Base-by-base conservation (phyloP, 2,113 vertebrate species). In the Irena cyanogastra region DNA sequence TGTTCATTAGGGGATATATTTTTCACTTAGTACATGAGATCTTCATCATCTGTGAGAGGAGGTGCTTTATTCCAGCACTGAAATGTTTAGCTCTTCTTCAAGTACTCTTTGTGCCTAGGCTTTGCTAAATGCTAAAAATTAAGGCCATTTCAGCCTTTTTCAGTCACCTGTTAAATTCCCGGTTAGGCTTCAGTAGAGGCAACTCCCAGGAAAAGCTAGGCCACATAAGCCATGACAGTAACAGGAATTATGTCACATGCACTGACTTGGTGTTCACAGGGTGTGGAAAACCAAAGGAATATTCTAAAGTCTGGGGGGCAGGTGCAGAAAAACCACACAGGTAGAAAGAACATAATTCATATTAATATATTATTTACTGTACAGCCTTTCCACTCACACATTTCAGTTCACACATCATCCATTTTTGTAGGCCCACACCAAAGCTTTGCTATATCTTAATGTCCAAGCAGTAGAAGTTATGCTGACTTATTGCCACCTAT, bases 1-100 rank as follows among this genome's bases (percentile, higher is more conserved):
- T 91, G 85, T 90, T 96, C 70, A 70, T 89, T 91, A 93, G 91
- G 57, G 52, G 44, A 89, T 92, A 49, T 68, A 89, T 91, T 91
- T 97, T 90, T 88, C 82, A 47, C 74, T 95, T 74, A 59, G 87
- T 69, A 75, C 89, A 41, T 66, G 66, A 83, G 59, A 80, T 90
- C 66, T 69, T 91, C 22, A 22, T 96, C 42, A 83, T 83, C 72
- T 93, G 35, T 75, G 66, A 90, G 75, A 90, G 27, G 85, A 93
- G 75, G 88, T 86, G 82, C 35, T 76, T 94, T 90, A 68, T 72
- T 89, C 74, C 87, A 88, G 33, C 42, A 79, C 52, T 14, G 14
- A 64, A 92, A 30, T 37, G 17, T 53, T 79, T n/a, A 35, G 57
- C 49, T 84, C 33, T 74, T 81, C 44, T 89, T 66, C 57, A 63